Evolutionary conservation across 2,113 vertebrate species (phyloP).

Genomic region (Prunella fulvescens): DNA sequence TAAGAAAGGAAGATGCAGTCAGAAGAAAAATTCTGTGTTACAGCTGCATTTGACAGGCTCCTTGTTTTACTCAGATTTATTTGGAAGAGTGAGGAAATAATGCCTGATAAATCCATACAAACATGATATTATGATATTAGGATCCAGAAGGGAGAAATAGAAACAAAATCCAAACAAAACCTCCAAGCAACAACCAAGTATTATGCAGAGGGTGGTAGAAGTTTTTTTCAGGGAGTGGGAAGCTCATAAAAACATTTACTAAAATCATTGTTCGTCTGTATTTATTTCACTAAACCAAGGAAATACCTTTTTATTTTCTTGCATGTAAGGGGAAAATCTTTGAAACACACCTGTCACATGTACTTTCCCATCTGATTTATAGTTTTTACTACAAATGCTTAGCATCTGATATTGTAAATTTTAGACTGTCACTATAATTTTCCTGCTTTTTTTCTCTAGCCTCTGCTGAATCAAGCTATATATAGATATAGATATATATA

Average conservation of each 20-base stretch:
- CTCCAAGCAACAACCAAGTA: neutral
- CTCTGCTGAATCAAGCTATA: neutral
- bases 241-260: neutral
- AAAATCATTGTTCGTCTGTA: neutral
- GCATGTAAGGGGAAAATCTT: neutral
- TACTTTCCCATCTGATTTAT: neutral
- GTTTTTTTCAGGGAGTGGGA: neutral
- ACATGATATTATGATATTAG: neutral
- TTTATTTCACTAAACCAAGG: neutral
- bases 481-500: too few species aligned
- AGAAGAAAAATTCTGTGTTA: neutral
- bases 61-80: neutral
- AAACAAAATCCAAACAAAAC: neutral
- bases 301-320: neutral
- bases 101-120: neutral
- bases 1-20: neutral
- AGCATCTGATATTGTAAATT: neutral
- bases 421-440: neutral
- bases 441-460: neutral
- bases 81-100: neutral
- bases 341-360: neutral
- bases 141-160: neutral
- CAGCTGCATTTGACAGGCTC: neutral
- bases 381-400: neutral
- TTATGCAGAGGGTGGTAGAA: neutral